Conservation (phyloP, 1,140 invertebrate species). For the Microplitis demolitor region DNA sequence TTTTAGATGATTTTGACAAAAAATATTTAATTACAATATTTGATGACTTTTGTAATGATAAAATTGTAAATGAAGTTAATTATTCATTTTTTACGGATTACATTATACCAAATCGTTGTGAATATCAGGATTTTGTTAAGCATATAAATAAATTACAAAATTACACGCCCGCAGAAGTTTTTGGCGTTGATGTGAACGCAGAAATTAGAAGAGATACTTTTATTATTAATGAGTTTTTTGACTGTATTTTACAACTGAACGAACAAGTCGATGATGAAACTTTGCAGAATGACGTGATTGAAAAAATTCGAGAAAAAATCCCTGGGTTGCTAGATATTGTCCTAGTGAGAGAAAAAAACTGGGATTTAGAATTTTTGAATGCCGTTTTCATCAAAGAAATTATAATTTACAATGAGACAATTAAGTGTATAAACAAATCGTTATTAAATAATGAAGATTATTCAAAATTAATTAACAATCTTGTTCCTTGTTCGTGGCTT, state of each 20-base stretch:
- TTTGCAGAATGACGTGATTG: conserved; percentile 39
- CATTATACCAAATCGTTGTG: conserved; percentile 66
- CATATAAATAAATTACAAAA: conserved; percentile 65
- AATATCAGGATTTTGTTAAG: conserved; percentile 71
- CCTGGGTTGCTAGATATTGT: conserved; percentile 57
- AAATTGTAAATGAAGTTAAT: conserved; percentile 41
- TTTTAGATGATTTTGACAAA: conserved; percentile 70
- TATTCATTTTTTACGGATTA: conserved; percentile 34
- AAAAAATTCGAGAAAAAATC: conserved; percentile 63
- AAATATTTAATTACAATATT: conserved; percentile 65
- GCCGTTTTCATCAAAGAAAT: conserved; percentile 70
- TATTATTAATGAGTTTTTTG: conserved; percentile 54
- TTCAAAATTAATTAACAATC: conserved; percentile 61
- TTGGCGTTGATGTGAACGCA: conserved; percentile 70
- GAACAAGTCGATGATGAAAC: conserved; percentile 12
- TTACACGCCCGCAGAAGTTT: conserved; percentile 63
- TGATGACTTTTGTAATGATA: conserved; percentile 63
- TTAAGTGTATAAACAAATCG: conserved; percentile 59
- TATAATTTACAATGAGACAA: conserved; percentile 63
- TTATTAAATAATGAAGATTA: conserved; percentile 65
- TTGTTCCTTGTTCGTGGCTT: conserved; percentile 65
- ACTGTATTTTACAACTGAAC: conserved; percentile 60
- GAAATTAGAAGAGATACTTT: conserved; percentile 67
- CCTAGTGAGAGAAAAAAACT: conserved; percentile 53
- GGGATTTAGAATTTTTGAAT: conserved; percentile 66